Percentiles rank a stretch among this genome's conserved stretches.
phyloP scores from a whole-genome alignment of 2,797 vertebrate species.

The Erithacus rubecula region DNA sequence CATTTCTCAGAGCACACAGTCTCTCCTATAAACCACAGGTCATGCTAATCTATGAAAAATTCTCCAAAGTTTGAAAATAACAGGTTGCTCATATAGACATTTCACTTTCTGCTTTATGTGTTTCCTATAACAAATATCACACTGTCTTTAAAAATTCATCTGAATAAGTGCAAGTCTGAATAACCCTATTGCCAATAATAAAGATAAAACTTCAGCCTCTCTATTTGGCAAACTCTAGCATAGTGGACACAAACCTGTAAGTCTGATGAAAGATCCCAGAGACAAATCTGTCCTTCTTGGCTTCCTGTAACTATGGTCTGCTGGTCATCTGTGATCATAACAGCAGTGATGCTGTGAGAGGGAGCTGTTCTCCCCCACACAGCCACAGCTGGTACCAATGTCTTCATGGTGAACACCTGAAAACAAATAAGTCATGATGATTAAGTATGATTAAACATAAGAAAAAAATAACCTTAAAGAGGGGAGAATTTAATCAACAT shows the following conservation, averaged over 20 bases:
- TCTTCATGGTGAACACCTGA: constrained; percentile 66
- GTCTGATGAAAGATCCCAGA: constrained; percentile 78
- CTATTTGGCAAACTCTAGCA: background rate
- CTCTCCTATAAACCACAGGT: background rate
- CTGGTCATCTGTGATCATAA: constrained; percentile 82
- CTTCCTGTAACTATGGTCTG: constrained; percentile 79
- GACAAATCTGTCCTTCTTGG: constrained; percentile 80
- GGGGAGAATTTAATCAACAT: background rate
- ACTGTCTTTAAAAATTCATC: background rate
- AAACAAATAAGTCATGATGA: background rate
- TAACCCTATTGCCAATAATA: background rate
- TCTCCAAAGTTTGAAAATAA: background rate
- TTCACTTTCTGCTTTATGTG: background rate
- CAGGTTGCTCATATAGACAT: background rate
- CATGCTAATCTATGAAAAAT: background rate
- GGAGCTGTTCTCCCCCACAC: constrained; percentile 79
- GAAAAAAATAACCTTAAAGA: background rate
- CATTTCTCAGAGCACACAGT: background rate
- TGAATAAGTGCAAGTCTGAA: background rate
- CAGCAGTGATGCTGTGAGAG: constrained; percentile 76
- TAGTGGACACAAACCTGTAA: constrained; percentile 69
- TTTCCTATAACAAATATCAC: background rate
- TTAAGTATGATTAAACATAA: background rate
- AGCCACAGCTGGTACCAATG: constrained; percentile 57
- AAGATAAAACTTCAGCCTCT: background rate